A percentile compares a stretch with the other conserved stretches of the same genome.
These are phyloP conservation scores for Lepidocyrtinus sp. DNA, from an alignment of 2,888 invertebrate species.

Conservation along the genomic window DNA sequence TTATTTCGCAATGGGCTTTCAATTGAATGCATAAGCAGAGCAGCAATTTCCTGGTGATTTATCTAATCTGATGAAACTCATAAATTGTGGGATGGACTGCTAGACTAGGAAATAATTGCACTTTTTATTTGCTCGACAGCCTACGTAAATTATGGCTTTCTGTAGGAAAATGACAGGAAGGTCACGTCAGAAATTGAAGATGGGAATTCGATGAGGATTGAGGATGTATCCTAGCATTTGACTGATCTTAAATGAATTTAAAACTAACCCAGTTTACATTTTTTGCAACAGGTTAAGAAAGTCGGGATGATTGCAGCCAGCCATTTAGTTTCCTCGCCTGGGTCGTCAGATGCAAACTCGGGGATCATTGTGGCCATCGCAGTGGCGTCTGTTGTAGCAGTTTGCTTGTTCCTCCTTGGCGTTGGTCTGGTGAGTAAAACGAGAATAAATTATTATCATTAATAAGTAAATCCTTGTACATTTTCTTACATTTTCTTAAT, in stretches of 20 bases:
- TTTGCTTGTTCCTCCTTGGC: slow-evolving; percentile 84
- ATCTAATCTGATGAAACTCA: background rate
- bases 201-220: background rate
- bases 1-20: no score
- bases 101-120: background rate
- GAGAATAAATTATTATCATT: no score
- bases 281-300: slow-evolving; percentile 60
- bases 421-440: slow-evolving; percentile 84
- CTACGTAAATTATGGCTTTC: no score
- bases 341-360: slow-evolving; percentile 71
- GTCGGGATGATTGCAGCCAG: slow-evolving; percentile 69
- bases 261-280: no score
- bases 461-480: no score
- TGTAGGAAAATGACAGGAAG: no score
- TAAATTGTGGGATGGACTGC: background rate
- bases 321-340: slow-evolving; percentile 53
- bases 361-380: slow-evolving; percentile 86
- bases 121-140: no score
- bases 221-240: no score
- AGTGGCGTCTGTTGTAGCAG: slow-evolving; percentile 85
- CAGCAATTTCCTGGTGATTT: background rate
- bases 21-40: background rate
- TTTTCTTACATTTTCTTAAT: background rate
- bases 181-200: background rate
- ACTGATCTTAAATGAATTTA: no score